phyloP scores from a whole-genome alignment of 2,797 vertebrate species.

The Spinus pinus region DNA sequence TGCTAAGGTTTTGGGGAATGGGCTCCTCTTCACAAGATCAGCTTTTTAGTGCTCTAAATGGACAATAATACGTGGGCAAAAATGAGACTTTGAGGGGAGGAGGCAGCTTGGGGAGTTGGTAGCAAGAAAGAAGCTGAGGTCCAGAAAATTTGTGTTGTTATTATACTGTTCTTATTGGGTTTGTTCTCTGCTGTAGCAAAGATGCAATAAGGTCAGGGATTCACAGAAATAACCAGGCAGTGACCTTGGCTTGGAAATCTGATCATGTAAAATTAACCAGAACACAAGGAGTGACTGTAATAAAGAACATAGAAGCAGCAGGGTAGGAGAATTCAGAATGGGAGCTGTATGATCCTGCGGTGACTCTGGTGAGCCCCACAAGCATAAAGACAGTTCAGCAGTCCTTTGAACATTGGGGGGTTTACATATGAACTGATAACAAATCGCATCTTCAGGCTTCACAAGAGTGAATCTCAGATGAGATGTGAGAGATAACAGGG shows the following conservation, averaged over 20 bases:
- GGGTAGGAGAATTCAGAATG: neutral
- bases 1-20: neutral
- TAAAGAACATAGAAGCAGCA: neutral
- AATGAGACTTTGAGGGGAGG: neutral
- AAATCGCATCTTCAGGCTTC: neutral
- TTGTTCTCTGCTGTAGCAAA: neutral
- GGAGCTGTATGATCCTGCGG: neutral
- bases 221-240: neutral
- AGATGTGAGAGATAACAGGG: neutral
- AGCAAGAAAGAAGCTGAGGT: neutral
- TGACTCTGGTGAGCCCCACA: neutral
- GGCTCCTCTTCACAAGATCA: neutral
- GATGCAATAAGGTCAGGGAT: neutral
- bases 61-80: neutral
- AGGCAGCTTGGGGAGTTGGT: neutral
- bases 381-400: neutral
- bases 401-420: neutral
- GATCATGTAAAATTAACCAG: neutral
- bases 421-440: neutral
- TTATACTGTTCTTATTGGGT: neutral
- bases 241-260: neutral
- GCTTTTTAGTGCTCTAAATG: neutral
- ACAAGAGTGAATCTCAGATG: neutral
- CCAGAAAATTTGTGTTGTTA: neutral
- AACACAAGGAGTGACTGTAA: neutral